These are phyloP conservation scores for Melieria picta DNA, from an alignment of 2,888 invertebrate species.

Conservation along the genomic window DNA sequence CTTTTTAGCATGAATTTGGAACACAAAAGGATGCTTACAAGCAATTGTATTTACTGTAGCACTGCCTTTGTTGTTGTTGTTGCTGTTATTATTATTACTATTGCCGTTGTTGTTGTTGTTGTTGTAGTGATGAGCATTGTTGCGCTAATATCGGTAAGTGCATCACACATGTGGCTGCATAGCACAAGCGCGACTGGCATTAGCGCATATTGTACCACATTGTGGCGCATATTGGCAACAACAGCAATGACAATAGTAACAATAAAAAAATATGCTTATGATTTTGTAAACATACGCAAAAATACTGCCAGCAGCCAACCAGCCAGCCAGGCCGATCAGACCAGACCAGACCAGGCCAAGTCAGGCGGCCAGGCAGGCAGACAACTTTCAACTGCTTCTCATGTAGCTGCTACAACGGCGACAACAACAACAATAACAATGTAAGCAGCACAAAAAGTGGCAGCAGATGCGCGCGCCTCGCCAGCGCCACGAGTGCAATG, in stretches of 20 bases:
- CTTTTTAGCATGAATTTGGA: background rate
- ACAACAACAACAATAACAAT: background rate
- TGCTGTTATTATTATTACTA: background rate
- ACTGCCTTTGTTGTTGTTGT: background rate
- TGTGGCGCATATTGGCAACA: slow-evolving; percentile 19
- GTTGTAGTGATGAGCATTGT: slow-evolving; percentile 10
- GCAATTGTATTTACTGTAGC: slow-evolving; percentile 14
- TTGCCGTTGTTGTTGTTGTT: slow-evolving; percentile 7
- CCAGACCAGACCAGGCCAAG: slow-evolving; percentile 26
- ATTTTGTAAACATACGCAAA: slow-evolving; percentile 32
- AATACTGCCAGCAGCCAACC: slow-evolving; percentile 26
- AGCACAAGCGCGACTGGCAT: background rate
- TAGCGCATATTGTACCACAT: background rate
- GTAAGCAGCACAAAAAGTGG: slow-evolving; percentile 1
- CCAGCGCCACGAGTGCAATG: too few relatives aligned
- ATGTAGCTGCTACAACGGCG: background rate
- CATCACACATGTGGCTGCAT: too few relatives aligned
- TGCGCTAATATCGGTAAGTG: slow-evolving; percentile 25
- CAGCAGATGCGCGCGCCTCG: background rate
- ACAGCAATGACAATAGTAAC: slow-evolving; percentile 28
- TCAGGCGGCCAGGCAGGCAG: slow-evolving; percentile 4
- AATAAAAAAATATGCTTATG: slow-evolving; percentile 29
- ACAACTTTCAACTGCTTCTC: background rate
- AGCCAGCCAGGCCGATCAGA: slow-evolving; percentile 12
- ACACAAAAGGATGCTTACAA: slow-evolving; percentile 26